Base-by-base conservation (phyloP, 2,113 vertebrate genomes). In the Emydocephalus ijimae region DNA sequence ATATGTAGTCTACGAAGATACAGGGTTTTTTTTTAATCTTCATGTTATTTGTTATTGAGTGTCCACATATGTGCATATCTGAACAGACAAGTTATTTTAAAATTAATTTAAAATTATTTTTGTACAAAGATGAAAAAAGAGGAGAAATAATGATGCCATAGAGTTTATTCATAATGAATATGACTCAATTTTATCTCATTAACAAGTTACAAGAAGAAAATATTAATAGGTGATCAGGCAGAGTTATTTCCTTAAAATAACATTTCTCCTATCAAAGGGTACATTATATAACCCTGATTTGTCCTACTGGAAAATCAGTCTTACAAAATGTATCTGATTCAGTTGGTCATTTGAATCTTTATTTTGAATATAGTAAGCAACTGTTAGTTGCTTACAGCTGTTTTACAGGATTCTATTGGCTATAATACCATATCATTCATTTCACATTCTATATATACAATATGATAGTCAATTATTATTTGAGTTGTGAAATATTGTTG, bases 391-490 rank as follows among this genome's bases (percentile, higher is more conserved):
- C 85, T 94, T 88, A 85, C 89, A 95, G 92, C 26, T 93, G 94
- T 0, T 21, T 24, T 20, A 0, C 55, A 94, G 86, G 94, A 95
- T 94, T 8, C 55, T 92, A 94, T 74, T 95, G 93, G 89, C 94
- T 92, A 95, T 48, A 96, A 56, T 81, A 95, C 94, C 93, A 48
- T 86, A 94, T 91, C 92, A 95, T 94, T 95, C n/a, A 95, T 96
- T 96, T 94, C 88, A 96, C 55, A 93, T 93, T 89, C 88, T 90
- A 94, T 92, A 69, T 5, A 0, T 59, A 92, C 88, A 93, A 96
- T 93, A 96, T 90, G 95, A 90, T 94, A 69, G 64, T 74, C 2
- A 93, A 95, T 97, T 96, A 94, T 85, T 92, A 93, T 94, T 95
- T 94, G 89, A 91, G 74, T 61, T 96, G 90, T 94, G 56, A 91